Base-by-base conservation (phyloP, 1,140 invertebrate genomes). In the Penaeus vannamei region DNA sequence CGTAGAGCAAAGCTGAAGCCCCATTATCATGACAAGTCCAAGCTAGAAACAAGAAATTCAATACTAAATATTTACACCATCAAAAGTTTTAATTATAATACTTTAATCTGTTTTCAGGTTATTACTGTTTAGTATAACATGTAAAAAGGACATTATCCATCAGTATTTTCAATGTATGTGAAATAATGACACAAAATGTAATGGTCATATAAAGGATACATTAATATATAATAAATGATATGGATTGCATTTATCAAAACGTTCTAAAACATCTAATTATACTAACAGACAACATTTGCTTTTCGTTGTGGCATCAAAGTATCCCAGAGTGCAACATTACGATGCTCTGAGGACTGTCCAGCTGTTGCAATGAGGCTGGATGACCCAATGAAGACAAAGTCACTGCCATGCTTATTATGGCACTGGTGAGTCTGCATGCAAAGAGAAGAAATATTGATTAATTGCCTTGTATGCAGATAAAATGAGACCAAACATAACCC, bases 271-370 rank as follows among this genome's bases (percentile, higher is more conserved):
- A 29, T 36, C 53, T 72, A 20, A 36, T 22, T 42, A 85, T 91
- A 94, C 93, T 92, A 61, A 91, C 91, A 90, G 94, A 97, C 96
- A 81, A 99, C 96, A 91, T 98, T 94, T 69, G 97, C 96, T 94
- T 99, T 99, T 92, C 97, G 97, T 92, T 97, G 96, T 12, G 99
- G 99, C 93, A 99, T 95, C 80, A 99, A 94, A 1, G 98, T 99
- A 93, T 99, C 99, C 99, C 99, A 99, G 86, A 99, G 95, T 80
- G 97, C 97, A n/a, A 99, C 97, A 93, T 99, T 99, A 92, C 97
- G 97, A 92, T 97, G 98, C 93, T 99, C 98, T 0, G 97, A 97
- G 93, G 98, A 98, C 92, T 99, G 97, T 23, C 99, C 99, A 89
- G 97, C 98, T 87, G 98, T 99, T n/a, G 98, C 98, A 69, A 99